These are phyloP conservation scores for Lerista edwardsae DNA, from an alignment of 2,797 vertebrate genomes.

Conservation along the genomic window DNA sequence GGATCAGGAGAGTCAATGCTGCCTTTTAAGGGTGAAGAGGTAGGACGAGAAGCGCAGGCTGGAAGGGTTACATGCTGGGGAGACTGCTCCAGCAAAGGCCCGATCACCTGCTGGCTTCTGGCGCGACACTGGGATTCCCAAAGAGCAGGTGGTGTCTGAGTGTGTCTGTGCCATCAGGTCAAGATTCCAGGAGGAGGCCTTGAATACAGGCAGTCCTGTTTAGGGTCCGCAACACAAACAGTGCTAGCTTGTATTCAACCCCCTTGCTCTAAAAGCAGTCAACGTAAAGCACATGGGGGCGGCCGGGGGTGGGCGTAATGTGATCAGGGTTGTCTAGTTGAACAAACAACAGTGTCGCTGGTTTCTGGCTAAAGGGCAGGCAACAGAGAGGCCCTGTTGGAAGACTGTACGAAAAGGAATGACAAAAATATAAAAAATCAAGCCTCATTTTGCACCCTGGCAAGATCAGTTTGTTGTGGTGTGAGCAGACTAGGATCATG, in stretches of 20 bases:
- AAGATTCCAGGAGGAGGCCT: constrained; percentile 28
- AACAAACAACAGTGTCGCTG: not conserved
- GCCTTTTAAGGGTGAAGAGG: not conserved
- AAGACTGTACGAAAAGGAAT: not conserved
- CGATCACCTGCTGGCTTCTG: constrained; percentile 21
- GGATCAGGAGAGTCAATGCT: not conserved
- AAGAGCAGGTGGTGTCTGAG: constrained; percentile 31
- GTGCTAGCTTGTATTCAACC: not conserved
- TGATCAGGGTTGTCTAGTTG: not conserved
- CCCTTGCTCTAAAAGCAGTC: not conserved
- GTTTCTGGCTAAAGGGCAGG: not conserved
- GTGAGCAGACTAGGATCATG: not conserved
- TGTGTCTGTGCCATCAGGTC: not conserved
- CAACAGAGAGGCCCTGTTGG: not conserved
- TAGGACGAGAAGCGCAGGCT: not conserved
- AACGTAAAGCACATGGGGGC: not conserved
- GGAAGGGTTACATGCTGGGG: not conserved
- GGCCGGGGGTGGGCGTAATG: not conserved
- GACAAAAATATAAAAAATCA: not conserved
- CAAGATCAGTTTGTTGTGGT: not conserved
- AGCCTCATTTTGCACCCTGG: not conserved
- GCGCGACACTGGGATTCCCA: constrained; percentile 16
- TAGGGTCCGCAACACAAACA: not conserved
- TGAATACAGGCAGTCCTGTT: constrained; percentile 20
- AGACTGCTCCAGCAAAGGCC: not conserved